Evolutionary conservation across 2,888 invertebrate genomes (phyloP).

Genomic region (Eristalis arbustorum): DNA sequence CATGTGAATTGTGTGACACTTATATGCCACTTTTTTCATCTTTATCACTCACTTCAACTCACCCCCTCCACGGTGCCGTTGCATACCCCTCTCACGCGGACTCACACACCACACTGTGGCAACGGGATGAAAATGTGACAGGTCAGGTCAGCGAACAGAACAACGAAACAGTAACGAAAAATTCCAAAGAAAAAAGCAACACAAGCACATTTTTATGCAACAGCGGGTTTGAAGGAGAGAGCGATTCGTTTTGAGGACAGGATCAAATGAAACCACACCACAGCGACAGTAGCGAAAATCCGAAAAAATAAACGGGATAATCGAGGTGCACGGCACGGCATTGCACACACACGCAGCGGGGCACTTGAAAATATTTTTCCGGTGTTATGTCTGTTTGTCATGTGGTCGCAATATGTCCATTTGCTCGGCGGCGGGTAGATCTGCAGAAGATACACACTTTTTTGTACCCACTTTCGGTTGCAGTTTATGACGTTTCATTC

Average conservation of each 20-base stretch:
- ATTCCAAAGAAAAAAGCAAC: constrained; percentile 25
- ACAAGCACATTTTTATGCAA: constrained; percentile 11
- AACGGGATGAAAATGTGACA: constrained; percentile 39
- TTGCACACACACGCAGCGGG: background rate
- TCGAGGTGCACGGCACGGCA: constrained; percentile 41
- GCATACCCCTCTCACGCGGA: background rate
- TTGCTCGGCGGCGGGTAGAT: constrained; percentile 62
- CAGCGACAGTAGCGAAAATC: constrained; percentile 11
- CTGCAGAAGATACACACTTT: constrained; percentile 47
- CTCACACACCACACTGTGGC: constrained; percentile 23
- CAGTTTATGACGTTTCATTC: constrained; percentile 47
- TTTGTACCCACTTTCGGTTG: constrained; percentile 15
- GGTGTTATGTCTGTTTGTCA: constrained; percentile 75
- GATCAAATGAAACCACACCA: constrained; percentile 19
- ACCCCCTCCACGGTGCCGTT: background rate
- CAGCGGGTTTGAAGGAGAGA: background rate
- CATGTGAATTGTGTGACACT: constrained; percentile 68
- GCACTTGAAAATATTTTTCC: constrained; percentile 68
- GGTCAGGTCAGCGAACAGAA: constrained; percentile 57
- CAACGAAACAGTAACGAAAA: too few relatives aligned
- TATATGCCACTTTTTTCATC: constrained; percentile 56
- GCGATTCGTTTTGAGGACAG: background rate
- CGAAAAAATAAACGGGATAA: constrained; percentile 47
- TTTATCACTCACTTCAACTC: constrained; percentile 12
- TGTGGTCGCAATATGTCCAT: constrained; percentile 78